phyloP scores from a whole-genome alignment of 2,888 invertebrate species.

The Drosophila subsilvestris region DNA sequence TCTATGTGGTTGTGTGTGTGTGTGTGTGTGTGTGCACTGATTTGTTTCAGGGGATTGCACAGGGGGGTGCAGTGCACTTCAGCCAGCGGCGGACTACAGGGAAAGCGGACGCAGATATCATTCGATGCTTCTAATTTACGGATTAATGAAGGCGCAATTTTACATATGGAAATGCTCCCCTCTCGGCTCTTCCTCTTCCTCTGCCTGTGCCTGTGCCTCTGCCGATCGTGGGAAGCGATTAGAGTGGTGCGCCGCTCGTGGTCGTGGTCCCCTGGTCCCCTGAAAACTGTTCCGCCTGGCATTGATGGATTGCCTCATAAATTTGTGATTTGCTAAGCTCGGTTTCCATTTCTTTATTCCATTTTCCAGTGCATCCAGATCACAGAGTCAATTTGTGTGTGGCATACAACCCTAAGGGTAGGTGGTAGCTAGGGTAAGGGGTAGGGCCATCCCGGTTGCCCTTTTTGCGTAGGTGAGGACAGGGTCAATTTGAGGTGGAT shows the following conservation, averaged over 20 bases:
- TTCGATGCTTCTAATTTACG: constrained; percentile 77
- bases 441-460: background rate
- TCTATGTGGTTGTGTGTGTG: background rate
- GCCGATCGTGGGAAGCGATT: constrained; percentile 81
- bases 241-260: constrained; percentile 34
- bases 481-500: constrained; percentile 6
- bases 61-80: constrained; percentile 68
- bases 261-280: constrained; percentile 4
- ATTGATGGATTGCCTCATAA: constrained; percentile 75
- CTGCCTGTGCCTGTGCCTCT: background rate
- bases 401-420: constrained; percentile 3
- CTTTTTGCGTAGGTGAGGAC: background rate
- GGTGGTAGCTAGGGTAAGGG: constrained; percentile 44
- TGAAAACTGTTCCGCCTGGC: constrained; percentile 49
- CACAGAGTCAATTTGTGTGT: constrained; percentile 63
- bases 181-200: constrained; percentile 4
- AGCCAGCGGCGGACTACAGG: constrained; percentile 25
- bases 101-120: constrained; percentile 53
- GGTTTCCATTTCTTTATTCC: constrained; percentile 43
- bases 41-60: constrained; percentile 36
- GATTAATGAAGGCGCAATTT: constrained; percentile 80
- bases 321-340: constrained; percentile 73
- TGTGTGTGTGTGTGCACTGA: constrained; percentile 35
- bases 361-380: constrained; percentile 34
- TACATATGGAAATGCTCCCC: constrained; percentile 71